Conservation (phyloP, 2,113 vertebrate species). For the Neolamprologus sp. region DNA sequence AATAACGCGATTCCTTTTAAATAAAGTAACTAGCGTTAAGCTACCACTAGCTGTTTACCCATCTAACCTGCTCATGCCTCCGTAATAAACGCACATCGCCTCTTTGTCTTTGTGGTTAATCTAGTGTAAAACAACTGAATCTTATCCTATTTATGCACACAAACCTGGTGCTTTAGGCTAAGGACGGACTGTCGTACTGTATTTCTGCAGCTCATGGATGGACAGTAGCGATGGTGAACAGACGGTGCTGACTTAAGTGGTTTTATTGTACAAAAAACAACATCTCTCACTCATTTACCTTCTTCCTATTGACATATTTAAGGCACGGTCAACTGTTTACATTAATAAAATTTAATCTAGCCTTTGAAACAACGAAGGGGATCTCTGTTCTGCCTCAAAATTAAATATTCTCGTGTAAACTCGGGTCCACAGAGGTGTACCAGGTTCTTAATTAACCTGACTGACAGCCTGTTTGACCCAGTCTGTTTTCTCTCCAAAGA, state of each 20-base stretch:
- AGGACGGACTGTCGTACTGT: background rate
- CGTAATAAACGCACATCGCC: background rate
- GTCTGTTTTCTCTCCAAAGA: constrained; percentile 27
- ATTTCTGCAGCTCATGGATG: background rate
- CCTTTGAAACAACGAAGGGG: background rate
- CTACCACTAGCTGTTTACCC: background rate
- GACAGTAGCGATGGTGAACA: background rate
- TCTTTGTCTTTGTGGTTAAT: background rate
- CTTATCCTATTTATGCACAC: background rate
- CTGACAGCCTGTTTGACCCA: background rate
- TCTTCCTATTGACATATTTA: background rate
- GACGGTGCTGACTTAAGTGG: background rate
- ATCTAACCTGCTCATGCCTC: background rate
- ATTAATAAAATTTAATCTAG: background rate
- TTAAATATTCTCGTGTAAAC: background rate
- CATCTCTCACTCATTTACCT: background rate
- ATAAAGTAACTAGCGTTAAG: background rate
- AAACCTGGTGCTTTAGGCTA: background rate
- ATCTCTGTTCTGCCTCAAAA: background rate
- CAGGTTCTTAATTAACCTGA: background rate
- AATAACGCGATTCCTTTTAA: background rate
- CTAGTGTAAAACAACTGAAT: background rate
- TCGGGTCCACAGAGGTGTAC: background rate
- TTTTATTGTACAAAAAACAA: background rate
- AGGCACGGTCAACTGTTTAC: background rate